A percentile compares a stretch with the other conserved stretches of the same genome.
These are phyloP conservation scores for Zosterops borbonicus DNA, from an alignment of 2,113 vertebrate genomes.

Conservation along the genomic window DNA sequence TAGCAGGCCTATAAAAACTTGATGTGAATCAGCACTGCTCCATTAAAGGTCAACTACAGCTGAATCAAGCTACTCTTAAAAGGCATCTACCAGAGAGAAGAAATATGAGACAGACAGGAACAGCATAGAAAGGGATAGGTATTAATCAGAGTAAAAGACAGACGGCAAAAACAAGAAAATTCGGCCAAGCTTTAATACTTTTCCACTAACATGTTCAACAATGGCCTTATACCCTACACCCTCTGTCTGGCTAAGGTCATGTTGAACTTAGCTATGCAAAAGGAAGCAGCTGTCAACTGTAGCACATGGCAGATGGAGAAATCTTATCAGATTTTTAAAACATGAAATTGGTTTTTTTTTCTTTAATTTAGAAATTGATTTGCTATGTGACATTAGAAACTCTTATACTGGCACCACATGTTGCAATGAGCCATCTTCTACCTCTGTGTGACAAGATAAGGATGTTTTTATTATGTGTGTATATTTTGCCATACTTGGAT, in stretches of 20 bases:
- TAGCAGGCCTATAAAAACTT: constrained; percentile 53
- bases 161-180: constrained; percentile 51
- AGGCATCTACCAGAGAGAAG: constrained; percentile 43
- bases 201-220: constrained; percentile 40
- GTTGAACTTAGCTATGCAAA: constrained; percentile 58
- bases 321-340: constrained; percentile 62
- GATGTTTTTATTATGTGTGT: background rate
- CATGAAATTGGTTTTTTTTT: constrained; percentile 15
- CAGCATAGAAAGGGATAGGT: background rate
- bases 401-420: background rate
- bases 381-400: constrained; percentile 31
- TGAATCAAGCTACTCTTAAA: constrained; percentile 59
- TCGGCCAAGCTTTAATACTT: constrained; percentile 61
- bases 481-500: background rate
- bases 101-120: constrained; percentile 61
- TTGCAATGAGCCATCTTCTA: background rate
- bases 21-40: constrained; percentile 60
- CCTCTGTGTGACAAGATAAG: background rate
- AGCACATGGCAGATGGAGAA: constrained; percentile 46
- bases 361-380: constrained; percentile 54
- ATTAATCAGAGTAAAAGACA: constrained; percentile 60
- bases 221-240: constrained; percentile 2
- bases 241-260: constrained; percentile 39
- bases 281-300: constrained; percentile 47
- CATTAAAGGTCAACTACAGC: constrained; percentile 56